Base-by-base conservation (phyloP, 2,113 vertebrate genomes). In the Cichladusa arquata region DNA sequence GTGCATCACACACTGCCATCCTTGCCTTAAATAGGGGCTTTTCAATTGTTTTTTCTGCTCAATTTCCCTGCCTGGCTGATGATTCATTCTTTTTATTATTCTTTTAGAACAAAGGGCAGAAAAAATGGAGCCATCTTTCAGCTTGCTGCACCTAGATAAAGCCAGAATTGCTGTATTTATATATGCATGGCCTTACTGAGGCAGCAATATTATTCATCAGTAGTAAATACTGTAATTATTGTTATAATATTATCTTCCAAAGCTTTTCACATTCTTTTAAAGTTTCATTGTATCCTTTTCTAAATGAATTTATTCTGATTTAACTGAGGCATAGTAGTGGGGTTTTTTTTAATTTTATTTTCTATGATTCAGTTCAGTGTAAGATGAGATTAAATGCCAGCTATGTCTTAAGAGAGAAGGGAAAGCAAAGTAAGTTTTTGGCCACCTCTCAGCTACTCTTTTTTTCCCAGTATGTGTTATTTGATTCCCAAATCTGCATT, bases 51-150 rank as follows among this genome's bases (percentile, higher is more conserved):
- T 29, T 40, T 91, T 78, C 93, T 93, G 64, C 88, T 93, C 61
- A 9, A 51, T 88, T 93, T 88, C 60, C 42, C 53, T 83, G 86
- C 72, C 72, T 86, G 40, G 8, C n/a, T 78, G 88, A 62, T 88
- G 78, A 94, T 71, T 86, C 71, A 38, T 50, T 64, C 80, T 64
- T 86, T 70, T 67, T 19, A 58, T 90, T 64, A 72, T 85, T 69
- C 34, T 48, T 89, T 70, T 81, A 90, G 92, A 96, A 84, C 81
- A 95, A 96, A 96, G 70, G 72, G 47, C 14, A 61, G 64, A 18
- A 89, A 80, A 77, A 93, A 47, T 9, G 19, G 62, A 93, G 62
- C 53, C 45, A n/a, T 86, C 87, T 80, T 70, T 74, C 83, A 70
- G 78, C 58, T 76, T 56, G 42, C 71, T 82, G 69, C 81, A 53